phyloP scores from a whole-genome alignment of 92 coral and sea anemone species.

The Montipora capitata region DNA sequence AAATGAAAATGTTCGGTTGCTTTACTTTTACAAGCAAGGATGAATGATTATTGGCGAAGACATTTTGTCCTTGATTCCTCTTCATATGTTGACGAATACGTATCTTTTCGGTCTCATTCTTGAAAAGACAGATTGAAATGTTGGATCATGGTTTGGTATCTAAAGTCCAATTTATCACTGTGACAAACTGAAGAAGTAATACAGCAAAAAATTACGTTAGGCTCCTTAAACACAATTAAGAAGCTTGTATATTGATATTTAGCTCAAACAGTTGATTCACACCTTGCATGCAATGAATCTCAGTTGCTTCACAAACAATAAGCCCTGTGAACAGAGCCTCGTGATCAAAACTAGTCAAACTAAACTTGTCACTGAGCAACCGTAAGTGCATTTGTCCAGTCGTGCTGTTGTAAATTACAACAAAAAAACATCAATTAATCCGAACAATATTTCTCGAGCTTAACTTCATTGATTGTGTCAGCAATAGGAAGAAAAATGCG shows the following conservation, averaged over 20 bases:
- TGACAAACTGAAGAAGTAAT: conserved; percentile 58
- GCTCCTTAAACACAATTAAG: conserved; percentile 45
- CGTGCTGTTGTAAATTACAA: neutral
- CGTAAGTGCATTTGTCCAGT: conserved; percentile 3
- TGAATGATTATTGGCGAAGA: neutral
- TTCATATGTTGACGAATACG: neutral
- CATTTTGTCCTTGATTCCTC: neutral
- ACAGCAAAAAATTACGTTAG: conserved; percentile 40
- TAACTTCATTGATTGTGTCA: neutral
- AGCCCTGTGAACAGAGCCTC: too few species aligned
- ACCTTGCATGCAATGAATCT: neutral
- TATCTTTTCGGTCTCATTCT: neutral
- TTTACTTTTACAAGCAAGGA: neutral
- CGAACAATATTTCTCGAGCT: neutral
- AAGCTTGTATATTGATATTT: neutral
- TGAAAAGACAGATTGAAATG: neutral
- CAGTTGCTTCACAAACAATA: too few species aligned
- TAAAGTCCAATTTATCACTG: conserved; percentile 43
- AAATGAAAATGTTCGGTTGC: neutral
- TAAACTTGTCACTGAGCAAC: neutral
- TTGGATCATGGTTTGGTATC: conserved; percentile 15
- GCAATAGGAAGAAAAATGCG: neutral
- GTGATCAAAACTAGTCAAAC: neutral
- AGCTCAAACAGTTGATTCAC: neutral
- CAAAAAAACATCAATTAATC: neutral